A percentile compares a stretch with the other conserved stretches of the same genome.
Evolutionary conservation across 2,797 vertebrate species (phyloP).

Genomic region (Acanthurus tractus): DNA sequence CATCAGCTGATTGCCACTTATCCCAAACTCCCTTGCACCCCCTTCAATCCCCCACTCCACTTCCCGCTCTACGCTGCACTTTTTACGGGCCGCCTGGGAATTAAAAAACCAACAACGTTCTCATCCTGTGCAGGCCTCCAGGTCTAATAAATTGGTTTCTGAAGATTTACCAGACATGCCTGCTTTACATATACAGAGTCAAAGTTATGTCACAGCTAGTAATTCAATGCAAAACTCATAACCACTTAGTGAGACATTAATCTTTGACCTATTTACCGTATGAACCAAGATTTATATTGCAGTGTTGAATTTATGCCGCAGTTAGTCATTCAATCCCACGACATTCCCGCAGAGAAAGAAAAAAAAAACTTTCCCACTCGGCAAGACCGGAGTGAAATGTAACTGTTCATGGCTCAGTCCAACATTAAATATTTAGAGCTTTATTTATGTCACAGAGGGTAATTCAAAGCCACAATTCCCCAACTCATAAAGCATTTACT

Average conservation of each 20-base stretch:
- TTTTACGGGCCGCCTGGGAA: slow-evolving; percentile 56
- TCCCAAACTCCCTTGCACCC: slow-evolving; percentile 18
- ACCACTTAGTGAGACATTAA: slow-evolving; percentile 56
- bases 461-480: slow-evolving; percentile 48
- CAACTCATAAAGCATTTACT: slow-evolving; percentile 44
- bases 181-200: slow-evolving; percentile 49
- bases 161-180: slow-evolving; percentile 60
- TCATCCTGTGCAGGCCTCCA: slow-evolving; percentile 39
- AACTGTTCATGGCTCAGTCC: slow-evolving; percentile 27
- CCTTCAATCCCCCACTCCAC: slow-evolving; percentile 29
- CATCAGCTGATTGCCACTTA: not conserved
- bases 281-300: slow-evolving; percentile 44
- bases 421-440: slow-evolving; percentile 34
- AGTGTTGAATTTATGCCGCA: slow-evolving; percentile 44
- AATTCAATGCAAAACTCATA: slow-evolving; percentile 56
- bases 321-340: slow-evolving; percentile 46
- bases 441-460: slow-evolving; percentile 49
- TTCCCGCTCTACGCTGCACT: slow-evolving; percentile 41
- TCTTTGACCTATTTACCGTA: slow-evolving; percentile 62
- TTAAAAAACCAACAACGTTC: slow-evolving; percentile 63
- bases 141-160: slow-evolving; percentile 60
- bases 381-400: slow-evolving; percentile 24
- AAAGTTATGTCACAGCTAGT: slow-evolving; percentile 58
- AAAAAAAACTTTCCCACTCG: slow-evolving; percentile 44
- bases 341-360: slow-evolving; percentile 48